phyloP scores from a whole-genome alignment of 2,797 vertebrate species.

The Silurus lanzhouensis region DNA sequence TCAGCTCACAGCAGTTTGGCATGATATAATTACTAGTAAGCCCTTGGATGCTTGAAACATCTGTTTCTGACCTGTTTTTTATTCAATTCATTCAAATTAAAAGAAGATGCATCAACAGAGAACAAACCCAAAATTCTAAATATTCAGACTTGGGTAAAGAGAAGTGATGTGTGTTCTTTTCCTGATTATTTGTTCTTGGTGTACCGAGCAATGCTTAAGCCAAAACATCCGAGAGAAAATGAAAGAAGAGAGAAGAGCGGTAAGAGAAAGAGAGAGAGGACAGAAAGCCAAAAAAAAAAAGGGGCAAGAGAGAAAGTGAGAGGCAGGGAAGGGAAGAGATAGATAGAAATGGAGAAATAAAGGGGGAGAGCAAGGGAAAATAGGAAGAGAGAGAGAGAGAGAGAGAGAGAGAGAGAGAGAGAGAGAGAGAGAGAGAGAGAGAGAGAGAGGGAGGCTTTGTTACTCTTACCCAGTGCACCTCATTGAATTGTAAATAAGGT shows the following conservation, averaged over 20 bases:
- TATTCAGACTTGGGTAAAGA: constrained; percentile 39
- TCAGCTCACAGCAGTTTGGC: constrained; percentile 49
- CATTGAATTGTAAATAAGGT: constrained; percentile 68
- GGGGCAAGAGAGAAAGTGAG: constrained; percentile 13
- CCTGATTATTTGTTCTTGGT: constrained; percentile 57
- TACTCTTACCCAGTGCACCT: constrained; percentile 62
- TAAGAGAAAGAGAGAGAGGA: constrained; percentile 19
- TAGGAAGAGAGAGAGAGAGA: neutral
- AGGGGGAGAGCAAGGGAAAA: constrained; percentile 7
- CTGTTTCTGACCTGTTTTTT: constrained; percentile 56
- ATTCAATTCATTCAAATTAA: constrained; percentile 53
- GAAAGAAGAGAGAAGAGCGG: neutral
- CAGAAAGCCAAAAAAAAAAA: constrained; percentile 9
- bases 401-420: constrained; percentile 10
- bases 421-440: constrained; percentile 16
- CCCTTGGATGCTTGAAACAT: constrained; percentile 55
- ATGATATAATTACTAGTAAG: constrained; percentile 50
- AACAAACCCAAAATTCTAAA: constrained; percentile 12
- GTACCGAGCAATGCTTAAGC: constrained; percentile 43
- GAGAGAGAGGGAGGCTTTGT: constrained; percentile 53
- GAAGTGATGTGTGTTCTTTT: constrained; percentile 22
- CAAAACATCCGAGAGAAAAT: constrained; percentile 44
- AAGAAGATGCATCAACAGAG: constrained; percentile 26
- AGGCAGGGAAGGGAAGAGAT: constrained; percentile 33
- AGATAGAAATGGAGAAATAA: constrained; percentile 12